Evolutionary conservation across 2,113 vertebrate genomes (phyloP), one percentile per base, ranked within the genome.

Genomic region (Upupa epops): DNA sequence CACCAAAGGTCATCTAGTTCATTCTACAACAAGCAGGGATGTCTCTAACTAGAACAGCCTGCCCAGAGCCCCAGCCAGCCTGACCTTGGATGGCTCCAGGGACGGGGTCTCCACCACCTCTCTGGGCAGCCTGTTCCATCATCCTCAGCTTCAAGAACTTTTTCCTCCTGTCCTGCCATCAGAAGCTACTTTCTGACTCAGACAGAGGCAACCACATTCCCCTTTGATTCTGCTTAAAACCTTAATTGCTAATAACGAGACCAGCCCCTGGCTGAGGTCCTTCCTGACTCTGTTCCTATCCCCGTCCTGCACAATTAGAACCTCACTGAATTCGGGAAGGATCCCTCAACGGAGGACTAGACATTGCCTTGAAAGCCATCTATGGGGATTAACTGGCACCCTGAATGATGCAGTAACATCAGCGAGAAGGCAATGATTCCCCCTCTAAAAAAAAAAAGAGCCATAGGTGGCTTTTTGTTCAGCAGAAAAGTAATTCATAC

Each of bases 241-340:
- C 72, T 79, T 76, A 89, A 86, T 42, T 73, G 69, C 56, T 92
- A 83, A 89, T 77, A 93, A 93, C 63, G 75, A 86, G 74, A 68
- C 18, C 76, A 75, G 34, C n/a, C 54, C 21, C 52, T 82, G 92
- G 55, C 61, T 70, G 59, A 49, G 45, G 77, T 32, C 68, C 87
- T 93, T 96, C 91, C 90, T 93, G 95, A 40, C 52, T 74, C 20
- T 56, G 51, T 52, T 72, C 60, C 42, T 42, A 68, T 11, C 66
- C 18, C 49, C 42, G 8, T 72, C 82, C 56, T 59, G 63, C 16
- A 2, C 3, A 21, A 8, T 75, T 24, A 65, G 21, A 52, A 55
- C 32, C 60, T 29, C 6, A 17, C 17, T 59, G 34, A 70, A 48
- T 68, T 56, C 54, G 54, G 36, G 69, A 78, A 32, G 14, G 72